Evolutionary conservation across 2,888 invertebrate genomes (phyloP).

Genomic region (Busseola fusca): DNA sequence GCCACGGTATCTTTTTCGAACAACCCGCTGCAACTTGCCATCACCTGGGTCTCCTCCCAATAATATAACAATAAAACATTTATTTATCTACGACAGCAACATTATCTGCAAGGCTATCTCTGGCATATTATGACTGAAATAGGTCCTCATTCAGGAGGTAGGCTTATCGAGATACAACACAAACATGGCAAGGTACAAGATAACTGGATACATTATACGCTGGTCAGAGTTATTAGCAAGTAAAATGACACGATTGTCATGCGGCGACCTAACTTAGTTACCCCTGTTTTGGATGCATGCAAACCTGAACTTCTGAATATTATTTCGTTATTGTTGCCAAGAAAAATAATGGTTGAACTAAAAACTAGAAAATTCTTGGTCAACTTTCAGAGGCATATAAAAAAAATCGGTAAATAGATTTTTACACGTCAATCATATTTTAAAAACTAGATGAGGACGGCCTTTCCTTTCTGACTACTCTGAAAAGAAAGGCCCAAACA

Average conservation of each 20-base stretch:
- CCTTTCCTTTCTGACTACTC: neutral
- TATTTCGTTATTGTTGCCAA: conserved; percentile 7
- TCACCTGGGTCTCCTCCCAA: neutral
- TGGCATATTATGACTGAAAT: conserved; percentile 1
- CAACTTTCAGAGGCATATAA: neutral
- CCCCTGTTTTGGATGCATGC: conserved; percentile 55
- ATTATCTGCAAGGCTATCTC: conserved; percentile 11
- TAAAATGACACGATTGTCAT: conserved; percentile 75
- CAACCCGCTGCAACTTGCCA: no score
- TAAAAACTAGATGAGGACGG: neutral
- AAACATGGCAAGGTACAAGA: conserved; percentile 59
- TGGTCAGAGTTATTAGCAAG: conserved; percentile 76
- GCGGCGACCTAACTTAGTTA: conserved; percentile 69
- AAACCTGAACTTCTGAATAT: conserved; percentile 44
- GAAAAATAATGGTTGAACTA: neutral
- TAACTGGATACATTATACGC: conserved; percentile 66
- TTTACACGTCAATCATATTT: neutral
- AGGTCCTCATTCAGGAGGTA: conserved; percentile 35
- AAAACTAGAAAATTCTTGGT: neutral
- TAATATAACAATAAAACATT: neutral
- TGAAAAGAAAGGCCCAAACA: no score
- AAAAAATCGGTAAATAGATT: neutral
- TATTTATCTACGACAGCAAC: neutral
- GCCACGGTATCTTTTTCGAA: no score
- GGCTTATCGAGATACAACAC: conserved; percentile 47